Evolutionary conservation across 1,140 invertebrate species (phyloP), one percentile per base, ranked within the genome.

Genomic region (Penaeus indicus): DNA sequence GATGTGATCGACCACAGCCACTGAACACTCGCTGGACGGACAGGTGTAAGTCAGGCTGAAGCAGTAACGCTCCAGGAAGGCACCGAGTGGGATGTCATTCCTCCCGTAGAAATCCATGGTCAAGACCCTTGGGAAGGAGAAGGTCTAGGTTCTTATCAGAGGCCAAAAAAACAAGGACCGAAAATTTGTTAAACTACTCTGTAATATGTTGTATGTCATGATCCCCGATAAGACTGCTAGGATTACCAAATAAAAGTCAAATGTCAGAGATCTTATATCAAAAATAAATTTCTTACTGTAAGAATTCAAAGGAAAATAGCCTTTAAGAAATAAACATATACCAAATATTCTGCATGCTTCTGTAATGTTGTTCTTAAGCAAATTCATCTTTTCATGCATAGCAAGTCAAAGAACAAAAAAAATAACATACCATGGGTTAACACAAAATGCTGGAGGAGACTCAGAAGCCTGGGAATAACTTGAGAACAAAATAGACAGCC

Each of bases 41-140:
- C 98, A 99, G 60, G 95, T 95, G 92, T 97, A 98, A 2, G 96
- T 95, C 22, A 94, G 94, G 89, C 96, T 95, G 92, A 98, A 97
- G 93, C 98, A 99, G 92, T 98, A 99, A 79, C 96, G 94, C 92
- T 98, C 97, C 3, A 99, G 93, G 93, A 99, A 99, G 89, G 95
- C 96, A 67, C 98, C 99, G 8, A 99, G 92, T 7, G 98, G 96
- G 88, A 99, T 98, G 92, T 99, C 99, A 92, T 98, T 97, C 25
- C 95, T 94, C 0, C 97, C 97, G 93, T 99, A 99, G 92, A 98
- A 97, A 90, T 98, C 96, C 97, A 99, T 99, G 79, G 96, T 95
- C 0, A 98, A 95, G 27, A 98, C 95, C 95, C 96, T 91, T 72
- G 62, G 79, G 47, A 84, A 3, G 2, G 96, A 91, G 64, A 92